Base-by-base conservation (phyloP, 2,797 vertebrate genomes). In the Crenichthys baileyi region DNA sequence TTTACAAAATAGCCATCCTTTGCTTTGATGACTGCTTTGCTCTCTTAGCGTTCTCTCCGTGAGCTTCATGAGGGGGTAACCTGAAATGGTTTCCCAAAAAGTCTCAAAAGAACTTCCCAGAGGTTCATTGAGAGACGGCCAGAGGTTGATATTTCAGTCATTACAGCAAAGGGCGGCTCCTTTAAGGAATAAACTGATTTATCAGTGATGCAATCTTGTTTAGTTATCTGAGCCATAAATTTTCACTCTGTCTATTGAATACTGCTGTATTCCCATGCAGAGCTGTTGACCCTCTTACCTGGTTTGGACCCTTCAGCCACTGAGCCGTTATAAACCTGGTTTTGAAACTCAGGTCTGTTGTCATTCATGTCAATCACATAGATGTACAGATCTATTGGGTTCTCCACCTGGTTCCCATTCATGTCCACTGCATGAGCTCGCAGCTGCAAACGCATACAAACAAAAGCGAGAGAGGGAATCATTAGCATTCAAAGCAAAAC, bases 281-380 rank as follows among this genome's bases (percentile, higher is more conserved):
- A 79, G 12, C 36, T 6, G n/a, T 20, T 7, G 51, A 39, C 46
- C 2, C 15, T 60, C 70, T 68, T 95, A 99, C 98, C 98, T 96
- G 98, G 98, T 95, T 98, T 99, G 84, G 97, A 97, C 56, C 97
- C 97, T 92, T 99, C 98, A 7, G 97, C 97, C 93, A 99, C 98
- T 0, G 98, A 99, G 87, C 98, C 98, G 0, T 99, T 99, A 92
- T 98, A 99, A 76, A 99, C 96, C 90, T 98, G 98, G 92, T 97
- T 98, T 88, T 96, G 92, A 90, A 99, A 99, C 90, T 99, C 98
- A 0, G 98, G 98, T 22, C 98, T 95, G 96, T 99, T 99, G 96
- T 99, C 98, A 0, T 99, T 99, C 98, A 99, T 99, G 94, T 99
- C 98, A 72, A 99, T 99, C 82, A 99, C 98, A 0, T 98, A 99